Evolutionary conservation across 2,888 invertebrate genomes (phyloP).

Genomic region (Congeria kusceri): DNA sequence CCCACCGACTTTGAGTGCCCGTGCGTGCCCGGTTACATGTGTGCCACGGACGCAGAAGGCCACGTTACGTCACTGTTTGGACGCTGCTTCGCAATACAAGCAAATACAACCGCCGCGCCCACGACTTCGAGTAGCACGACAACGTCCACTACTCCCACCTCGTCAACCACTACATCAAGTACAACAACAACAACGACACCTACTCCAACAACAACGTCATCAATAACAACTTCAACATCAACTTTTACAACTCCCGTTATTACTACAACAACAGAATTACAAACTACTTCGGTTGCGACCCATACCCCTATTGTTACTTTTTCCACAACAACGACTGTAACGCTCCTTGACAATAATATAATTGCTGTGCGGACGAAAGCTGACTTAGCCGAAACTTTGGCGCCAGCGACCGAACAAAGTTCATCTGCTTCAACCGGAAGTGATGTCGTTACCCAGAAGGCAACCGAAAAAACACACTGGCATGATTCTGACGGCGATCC

Average conservation of each 20-base stretch:
- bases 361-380: too few relatives aligned
- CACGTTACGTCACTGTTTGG: conserved; percentile 56
- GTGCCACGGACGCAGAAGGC: conserved; percentile 42
- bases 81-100: conserved; percentile 35
- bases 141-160: background rate
- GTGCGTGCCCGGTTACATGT: conserved; percentile 32
- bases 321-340: background rate
- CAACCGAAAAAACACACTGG: too few relatives aligned
- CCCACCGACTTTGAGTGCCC: conserved; percentile 51
- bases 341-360: too few relatives aligned
- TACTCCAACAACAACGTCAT: background rate
- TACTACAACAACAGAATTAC: background rate
- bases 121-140: conserved; percentile 1
- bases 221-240: background rate
- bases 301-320: background rate
- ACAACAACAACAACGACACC: conserved; percentile 1
- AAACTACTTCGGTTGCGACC: background rate
- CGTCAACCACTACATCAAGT: background rate
- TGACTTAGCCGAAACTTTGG: too few relatives aligned
- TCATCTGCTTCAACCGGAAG: background rate
- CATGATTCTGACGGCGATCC: too few relatives aligned
- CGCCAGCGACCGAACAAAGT: background rate
- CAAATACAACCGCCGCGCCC: conserved; percentile 3
- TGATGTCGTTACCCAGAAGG: background rate
- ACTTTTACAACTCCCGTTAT: background rate